phyloP scores from a whole-genome alignment of 2,888 invertebrate species.

The Mesochorus sp. region DNA sequence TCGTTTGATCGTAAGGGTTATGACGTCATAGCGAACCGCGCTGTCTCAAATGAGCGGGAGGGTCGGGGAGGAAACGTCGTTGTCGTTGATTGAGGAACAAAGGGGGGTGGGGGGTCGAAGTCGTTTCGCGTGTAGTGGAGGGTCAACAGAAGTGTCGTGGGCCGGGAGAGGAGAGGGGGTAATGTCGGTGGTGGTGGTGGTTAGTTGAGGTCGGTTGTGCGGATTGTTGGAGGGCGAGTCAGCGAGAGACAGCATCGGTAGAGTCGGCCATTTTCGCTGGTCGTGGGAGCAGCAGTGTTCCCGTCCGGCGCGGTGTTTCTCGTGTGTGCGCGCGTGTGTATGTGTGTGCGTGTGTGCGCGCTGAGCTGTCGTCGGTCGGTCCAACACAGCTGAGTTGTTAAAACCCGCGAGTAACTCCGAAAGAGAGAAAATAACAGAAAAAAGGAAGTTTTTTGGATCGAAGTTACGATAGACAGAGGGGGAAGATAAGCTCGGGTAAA shows the following conservation, averaged over 20 bases:
- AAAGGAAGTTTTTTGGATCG: background rate
- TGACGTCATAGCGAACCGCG: conserved; percentile 50
- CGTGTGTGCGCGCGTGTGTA: conserved; percentile 51
- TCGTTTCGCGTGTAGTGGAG: background rate
- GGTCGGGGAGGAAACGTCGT: background rate
- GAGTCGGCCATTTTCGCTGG: conserved; percentile 74
- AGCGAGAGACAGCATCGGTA: conserved; percentile 50
- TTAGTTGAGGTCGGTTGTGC: conserved; percentile 57
- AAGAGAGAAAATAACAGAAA: background rate
- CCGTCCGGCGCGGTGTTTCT: conserved; percentile 71
- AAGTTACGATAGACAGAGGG: background rate
- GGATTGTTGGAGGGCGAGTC: conserved; percentile 39
- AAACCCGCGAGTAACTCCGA: conserved; percentile 65
- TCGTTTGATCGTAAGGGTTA: conserved; percentile 29
- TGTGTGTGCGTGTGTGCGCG: conserved; percentile 13
- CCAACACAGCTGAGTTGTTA: conserved; percentile 78
- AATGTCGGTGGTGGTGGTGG: conserved; percentile 30
- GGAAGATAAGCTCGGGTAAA: too few species aligned
- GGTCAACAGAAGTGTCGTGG: conserved; percentile 15
- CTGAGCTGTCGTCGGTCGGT: conserved; percentile 64
- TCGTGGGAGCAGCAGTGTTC: conserved; percentile 69
- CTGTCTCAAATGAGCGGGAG: conserved; percentile 24
- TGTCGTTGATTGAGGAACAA: too few species aligned
- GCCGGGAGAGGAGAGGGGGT: conserved; percentile 7
- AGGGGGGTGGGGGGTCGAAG: background rate